Conservation (phyloP, 1,140 invertebrate species). For the Pectinophora gossypiella region DNA sequence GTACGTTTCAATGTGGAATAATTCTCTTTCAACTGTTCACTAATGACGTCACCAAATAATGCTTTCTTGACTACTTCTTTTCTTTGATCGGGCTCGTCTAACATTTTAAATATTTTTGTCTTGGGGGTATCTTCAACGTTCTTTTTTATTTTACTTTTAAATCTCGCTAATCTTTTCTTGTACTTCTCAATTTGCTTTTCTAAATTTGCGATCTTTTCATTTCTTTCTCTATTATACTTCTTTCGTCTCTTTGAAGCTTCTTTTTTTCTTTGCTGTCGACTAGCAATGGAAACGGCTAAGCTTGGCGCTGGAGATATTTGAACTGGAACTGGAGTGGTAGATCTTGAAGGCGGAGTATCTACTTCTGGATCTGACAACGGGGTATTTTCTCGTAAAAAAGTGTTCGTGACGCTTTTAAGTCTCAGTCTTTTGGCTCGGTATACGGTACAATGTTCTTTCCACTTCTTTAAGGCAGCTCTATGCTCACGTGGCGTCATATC, state of each 20-base stretch:
- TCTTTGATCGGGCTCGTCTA: not conserved
- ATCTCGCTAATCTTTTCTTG: no score
- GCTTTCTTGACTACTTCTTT: slow-evolving; percentile 19
- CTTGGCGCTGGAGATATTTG: not conserved
- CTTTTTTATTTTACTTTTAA: no score
- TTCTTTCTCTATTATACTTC: not conserved
- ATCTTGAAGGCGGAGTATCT: not conserved
- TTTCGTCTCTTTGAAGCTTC: no score
- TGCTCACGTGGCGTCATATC: slow-evolving; percentile 25
- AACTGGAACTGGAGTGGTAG: not conserved
- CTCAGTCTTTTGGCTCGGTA: slow-evolving; percentile 11
- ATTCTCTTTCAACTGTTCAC: slow-evolving; percentile 23
- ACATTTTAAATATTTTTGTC: not conserved
- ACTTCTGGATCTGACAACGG: not conserved
- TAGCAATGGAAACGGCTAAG: not conserved
- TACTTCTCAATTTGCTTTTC: no score
- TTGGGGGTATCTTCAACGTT: not conserved
- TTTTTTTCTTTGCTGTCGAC: not conserved
- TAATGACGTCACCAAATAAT: slow-evolving; percentile 13
- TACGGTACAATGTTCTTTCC: slow-evolving; percentile 17
- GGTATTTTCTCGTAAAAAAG: slow-evolving; percentile 1
- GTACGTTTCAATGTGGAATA: slow-evolving; percentile 16
- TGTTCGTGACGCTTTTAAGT: slow-evolving; percentile 4
- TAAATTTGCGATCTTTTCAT: not conserved
- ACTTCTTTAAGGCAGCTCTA: slow-evolving; percentile 14